These are phyloP conservation scores for Brachionus rotundiformis DNA, from an alignment of 1,140 invertebrate species.

Conservation along the genomic window DNA sequence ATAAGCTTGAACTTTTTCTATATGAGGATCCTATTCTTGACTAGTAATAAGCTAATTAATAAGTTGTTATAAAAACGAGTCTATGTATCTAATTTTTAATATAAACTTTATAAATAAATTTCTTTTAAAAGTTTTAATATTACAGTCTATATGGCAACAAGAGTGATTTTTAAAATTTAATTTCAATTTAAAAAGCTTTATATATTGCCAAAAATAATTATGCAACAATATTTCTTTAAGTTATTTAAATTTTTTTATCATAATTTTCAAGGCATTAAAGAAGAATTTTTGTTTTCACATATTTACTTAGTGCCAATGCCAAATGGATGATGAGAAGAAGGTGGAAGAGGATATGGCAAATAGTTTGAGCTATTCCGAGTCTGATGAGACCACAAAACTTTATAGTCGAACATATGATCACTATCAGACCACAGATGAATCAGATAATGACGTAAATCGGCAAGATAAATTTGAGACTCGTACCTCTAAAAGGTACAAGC, in stretches of 20 bases:
- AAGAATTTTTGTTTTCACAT: background rate
- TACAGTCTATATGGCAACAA: background rate
- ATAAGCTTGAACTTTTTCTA: too few species aligned
- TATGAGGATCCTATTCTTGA: too few species aligned
- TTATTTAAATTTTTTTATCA: slow-evolving; percentile 21
- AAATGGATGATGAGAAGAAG: background rate
- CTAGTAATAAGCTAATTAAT: too few species aligned
- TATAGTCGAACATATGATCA: slow-evolving; percentile 29
- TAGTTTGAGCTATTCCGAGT: background rate
- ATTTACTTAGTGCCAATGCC: background rate
- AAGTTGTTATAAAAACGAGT: too few species aligned
- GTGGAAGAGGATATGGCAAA: background rate
- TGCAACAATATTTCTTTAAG: background rate
- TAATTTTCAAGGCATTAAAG: background rate
- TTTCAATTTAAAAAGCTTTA: background rate
- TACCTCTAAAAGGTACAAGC: background rate
- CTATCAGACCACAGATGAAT: slow-evolving; percentile 24
- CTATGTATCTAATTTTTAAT: too few species aligned
- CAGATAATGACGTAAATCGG: background rate
- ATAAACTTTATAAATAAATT: too few species aligned
- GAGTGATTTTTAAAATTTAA: background rate
- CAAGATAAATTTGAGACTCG: too few species aligned
- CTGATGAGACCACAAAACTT: background rate
- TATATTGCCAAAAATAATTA: slow-evolving; percentile 16
- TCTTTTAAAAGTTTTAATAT: too few species aligned